Conservation (phyloP, 2,888 invertebrate species). For the Xylota sylvarum region DNA sequence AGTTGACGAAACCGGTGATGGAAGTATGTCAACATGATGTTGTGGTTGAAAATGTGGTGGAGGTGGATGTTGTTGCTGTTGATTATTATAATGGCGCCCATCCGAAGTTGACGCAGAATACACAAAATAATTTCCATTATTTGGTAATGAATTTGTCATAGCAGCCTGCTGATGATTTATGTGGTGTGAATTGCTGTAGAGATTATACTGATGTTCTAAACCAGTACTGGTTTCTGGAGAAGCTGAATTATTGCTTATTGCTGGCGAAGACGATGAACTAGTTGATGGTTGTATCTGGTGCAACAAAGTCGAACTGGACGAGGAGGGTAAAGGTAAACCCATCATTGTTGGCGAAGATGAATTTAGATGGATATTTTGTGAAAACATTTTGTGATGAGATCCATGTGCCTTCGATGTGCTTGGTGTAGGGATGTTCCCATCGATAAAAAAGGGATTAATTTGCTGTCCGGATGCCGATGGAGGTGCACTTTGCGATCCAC, state of each 20-base stretch:
- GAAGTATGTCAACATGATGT: conserved; percentile 63
- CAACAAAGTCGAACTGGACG: conserved; percentile 77
- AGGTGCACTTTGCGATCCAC: conserved; percentile 82
- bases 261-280: conserved; percentile 65
- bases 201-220: conserved; percentile 68
- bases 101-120: conserved; percentile 78
- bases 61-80: conserved; percentile 80
- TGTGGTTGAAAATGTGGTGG: conserved; percentile 79
- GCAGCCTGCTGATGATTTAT: conserved; percentile 57
- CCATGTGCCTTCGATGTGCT: conserved; percentile 81
- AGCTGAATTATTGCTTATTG: conserved; percentile 59
- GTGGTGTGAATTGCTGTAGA: conserved; percentile 70
- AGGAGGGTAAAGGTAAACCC: conserved; percentile 78
- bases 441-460: conserved; percentile 83
- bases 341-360: conserved; percentile 78
- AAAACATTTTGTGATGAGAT: conserved; percentile 81
- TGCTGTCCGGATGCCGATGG: conserved; percentile 82
- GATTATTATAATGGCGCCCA: conserved; percentile 80
- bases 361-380: conserved; percentile 82
- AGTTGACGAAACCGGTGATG: conserved; percentile 83
- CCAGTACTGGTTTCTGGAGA: conserved; percentile 1
- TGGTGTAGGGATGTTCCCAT: conserved; percentile 81
- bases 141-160: conserved; percentile 75
- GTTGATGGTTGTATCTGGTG: conserved; percentile 71
- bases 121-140: conserved; percentile 78